Evolutionary conservation across 2,113 vertebrate species (phyloP).

Genomic region (Limanda limanda): DNA sequence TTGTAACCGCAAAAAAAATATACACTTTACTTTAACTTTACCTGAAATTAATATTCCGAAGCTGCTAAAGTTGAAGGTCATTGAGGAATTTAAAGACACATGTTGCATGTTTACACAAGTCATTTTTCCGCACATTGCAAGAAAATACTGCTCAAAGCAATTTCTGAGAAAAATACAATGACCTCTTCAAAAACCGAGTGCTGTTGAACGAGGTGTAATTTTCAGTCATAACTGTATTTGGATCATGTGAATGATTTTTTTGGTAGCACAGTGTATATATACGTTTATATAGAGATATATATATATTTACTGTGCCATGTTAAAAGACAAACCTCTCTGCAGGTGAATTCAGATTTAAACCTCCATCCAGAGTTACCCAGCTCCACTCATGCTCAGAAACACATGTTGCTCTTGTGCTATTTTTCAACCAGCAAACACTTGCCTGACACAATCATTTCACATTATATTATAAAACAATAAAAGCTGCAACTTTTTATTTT

Average conservation of each 20-base stretch:
- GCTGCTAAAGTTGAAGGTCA: conserved; percentile 45
- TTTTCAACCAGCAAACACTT: neutral
- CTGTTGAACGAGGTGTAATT: conserved; percentile 47
- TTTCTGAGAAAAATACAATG: conserved; percentile 57
- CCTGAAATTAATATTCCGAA: conserved; percentile 38
- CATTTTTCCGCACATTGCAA: conserved; percentile 1
- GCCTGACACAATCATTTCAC: neutral
- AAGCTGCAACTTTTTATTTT: neutral
- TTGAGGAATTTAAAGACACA: neutral
- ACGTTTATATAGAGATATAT: neutral
- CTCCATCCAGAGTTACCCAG: conserved; percentile 50
- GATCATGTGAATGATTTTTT: conserved; percentile 24
- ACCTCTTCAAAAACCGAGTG: conserved; percentile 62
- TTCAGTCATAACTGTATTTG: conserved; percentile 50
- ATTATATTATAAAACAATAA: neutral
- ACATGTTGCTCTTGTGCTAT: neutral
- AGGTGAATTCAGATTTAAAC: neutral
- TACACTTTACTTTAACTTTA: neutral
- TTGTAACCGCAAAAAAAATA: too few species aligned
- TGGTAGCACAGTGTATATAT: conserved; percentile 10
- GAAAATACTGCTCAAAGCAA: neutral
- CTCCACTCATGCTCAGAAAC: conserved; percentile 14
- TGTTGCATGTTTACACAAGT: conserved; percentile 50
- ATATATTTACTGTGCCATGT: conserved; percentile 32
- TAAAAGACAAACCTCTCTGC: conserved; percentile 53